phyloP scores from a whole-genome alignment of 2,888 invertebrate genomes.

The Phymatocera aterrima region DNA sequence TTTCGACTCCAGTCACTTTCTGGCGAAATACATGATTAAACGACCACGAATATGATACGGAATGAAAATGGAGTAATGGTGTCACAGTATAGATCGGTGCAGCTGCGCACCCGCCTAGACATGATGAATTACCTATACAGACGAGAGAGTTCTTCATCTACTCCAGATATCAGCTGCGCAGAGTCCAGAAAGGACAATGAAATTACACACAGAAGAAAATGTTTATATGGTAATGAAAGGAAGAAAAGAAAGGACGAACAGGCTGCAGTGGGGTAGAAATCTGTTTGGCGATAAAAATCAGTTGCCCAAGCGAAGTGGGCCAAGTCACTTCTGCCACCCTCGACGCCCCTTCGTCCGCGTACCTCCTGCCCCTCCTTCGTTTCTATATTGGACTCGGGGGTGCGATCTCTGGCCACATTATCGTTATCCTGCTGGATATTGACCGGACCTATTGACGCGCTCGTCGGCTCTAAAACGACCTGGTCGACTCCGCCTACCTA shows the following conservation, averaged over 20 bases:
- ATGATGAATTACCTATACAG: neutral
- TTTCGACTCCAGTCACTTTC: conserved; percentile 13
- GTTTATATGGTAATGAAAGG: neutral
- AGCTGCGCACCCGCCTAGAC: neutral
- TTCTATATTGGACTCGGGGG: conserved; percentile 55
- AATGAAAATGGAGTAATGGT: neutral
- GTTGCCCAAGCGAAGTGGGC: conserved; percentile 58
- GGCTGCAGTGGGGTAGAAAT: conserved; percentile 9
- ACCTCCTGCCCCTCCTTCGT: conserved; percentile 12
- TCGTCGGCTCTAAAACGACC: conserved; percentile 33
- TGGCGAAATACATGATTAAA: neutral
- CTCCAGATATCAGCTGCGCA: neutral
- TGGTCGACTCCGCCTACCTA: conserved; percentile 14
- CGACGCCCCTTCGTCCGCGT: conserved; percentile 6
- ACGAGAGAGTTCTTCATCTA: neutral
- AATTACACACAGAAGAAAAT: neutral
- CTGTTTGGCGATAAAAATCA: conserved; percentile 60
- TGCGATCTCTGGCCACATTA: conserved; percentile 56
- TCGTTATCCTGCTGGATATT: conserved; percentile 59
- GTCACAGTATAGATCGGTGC: neutral
- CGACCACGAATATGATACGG: neutral
- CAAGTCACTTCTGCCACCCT: conserved; percentile 39
- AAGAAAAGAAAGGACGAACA: neutral
- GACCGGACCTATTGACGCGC: conserved; percentile 44
- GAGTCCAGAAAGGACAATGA: neutral